Base-by-base conservation (phyloP, 1,140 invertebrate species). In the Eufriesea mexicana region DNA sequence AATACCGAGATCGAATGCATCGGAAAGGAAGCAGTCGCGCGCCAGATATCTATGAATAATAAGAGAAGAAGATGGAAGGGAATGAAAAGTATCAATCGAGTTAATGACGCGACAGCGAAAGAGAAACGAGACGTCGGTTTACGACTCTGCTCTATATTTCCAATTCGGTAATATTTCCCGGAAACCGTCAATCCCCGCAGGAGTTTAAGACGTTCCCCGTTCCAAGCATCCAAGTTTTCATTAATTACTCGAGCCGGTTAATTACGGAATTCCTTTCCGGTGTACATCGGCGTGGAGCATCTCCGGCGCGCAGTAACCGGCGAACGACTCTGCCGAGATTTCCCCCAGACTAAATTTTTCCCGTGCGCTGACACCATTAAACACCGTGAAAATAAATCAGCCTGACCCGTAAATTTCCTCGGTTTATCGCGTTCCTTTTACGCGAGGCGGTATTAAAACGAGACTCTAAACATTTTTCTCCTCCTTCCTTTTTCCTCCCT, bases 161-260 rank as follows among this genome's bases (percentile, higher is more conserved):
- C 14, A 64, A 72, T 73, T 80, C 49, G 5, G 49, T 47, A n/a
- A 55, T 81, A 75, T 66, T 75, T 75, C 47, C 62, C 59, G 61
- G 61, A 75, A 67, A 57, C 25, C 61, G 59, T 81, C 79, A 28
- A 81, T 81, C 42, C 61, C 12, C 73, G 18, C 18, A 9, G 8
- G 18, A 68, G 47, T 51, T 70, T n/a, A 70, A 77, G 61, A 51
- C 42, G 18, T 68, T 42, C 55, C 23, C 49, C 18, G 0, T 0
- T 18, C 35, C 9, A 8, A 28, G 20, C 74, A 23, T 5, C n/a
- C 10, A 55, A 79, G 59, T 79, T 72, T 84, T 57, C 84, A 75
- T 90, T 89, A 90, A 90, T 88, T 88, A 88, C 85, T 84, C 84
- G 80, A 66, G 64, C 57, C 59, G 80, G 84, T 90, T 91, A 90